A percentile compares a stretch with the other conserved stretches of the same genome.
Evolutionary conservation across 2,113 vertebrate species (phyloP).

Genomic region (Zapornia atra): DNA sequence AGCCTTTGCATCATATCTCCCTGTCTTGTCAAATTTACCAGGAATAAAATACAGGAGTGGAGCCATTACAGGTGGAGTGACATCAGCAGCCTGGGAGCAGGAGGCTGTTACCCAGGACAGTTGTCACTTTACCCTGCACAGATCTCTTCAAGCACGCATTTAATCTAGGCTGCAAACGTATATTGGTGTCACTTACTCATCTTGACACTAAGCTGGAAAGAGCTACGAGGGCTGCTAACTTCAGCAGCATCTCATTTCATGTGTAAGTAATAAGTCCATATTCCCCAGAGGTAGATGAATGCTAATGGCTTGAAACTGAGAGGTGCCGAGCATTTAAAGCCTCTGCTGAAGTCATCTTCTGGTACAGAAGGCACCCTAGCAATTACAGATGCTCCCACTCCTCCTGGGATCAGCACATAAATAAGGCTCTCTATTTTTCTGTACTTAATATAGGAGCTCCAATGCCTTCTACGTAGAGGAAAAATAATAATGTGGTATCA

Average conservation of each 20-base stretch:
- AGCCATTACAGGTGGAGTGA: not conserved
- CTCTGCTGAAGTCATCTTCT: not conserved
- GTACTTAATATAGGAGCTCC: not conserved
- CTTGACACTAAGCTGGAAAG: constrained; percentile 12
- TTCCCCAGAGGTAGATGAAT: not conserved
- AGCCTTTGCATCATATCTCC: accelerated
- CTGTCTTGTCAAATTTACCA: not conserved
- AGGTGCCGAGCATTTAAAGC: constrained; percentile 28
- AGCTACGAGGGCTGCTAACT: not conserved
- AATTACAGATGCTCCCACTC: not conserved
- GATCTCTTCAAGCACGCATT: not conserved
- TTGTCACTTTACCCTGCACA: not conserved
- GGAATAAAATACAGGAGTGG: not conserved
- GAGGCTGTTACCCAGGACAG: not conserved
- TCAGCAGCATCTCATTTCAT: not conserved
- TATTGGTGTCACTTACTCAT: not conserved
- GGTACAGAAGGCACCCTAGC: not conserved
- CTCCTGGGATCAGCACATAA: not conserved
- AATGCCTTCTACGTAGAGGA: not conserved
- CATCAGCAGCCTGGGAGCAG: not conserved
- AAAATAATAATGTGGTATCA: not conserved
- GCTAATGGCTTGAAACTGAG: constrained; percentile 40
- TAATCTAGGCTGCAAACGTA: not conserved
- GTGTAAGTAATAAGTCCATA: constrained; percentile 31
- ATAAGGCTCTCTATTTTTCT: not conserved